Evolutionary conservation across 2,888 invertebrate genomes (phyloP).

Genomic region (Pardosa pseudoannulata): DNA sequence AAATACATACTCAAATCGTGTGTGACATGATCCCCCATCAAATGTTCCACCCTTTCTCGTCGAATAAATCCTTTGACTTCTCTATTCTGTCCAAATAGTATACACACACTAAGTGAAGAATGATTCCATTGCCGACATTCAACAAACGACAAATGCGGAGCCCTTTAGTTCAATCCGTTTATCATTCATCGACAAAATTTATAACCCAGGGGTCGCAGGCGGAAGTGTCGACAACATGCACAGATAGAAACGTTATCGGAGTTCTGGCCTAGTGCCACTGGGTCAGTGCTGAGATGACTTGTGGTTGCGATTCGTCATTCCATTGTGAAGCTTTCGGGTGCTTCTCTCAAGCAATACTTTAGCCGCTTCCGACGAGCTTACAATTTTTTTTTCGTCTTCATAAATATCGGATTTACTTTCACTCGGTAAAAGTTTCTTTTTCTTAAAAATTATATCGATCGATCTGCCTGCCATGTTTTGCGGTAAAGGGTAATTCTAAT

Average conservation of each 20-base stretch:
- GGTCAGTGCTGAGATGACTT: conserved; percentile 57
- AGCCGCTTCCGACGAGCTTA: conserved; percentile 22
- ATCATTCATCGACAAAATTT: conserved; percentile 51
- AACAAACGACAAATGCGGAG: conserved; percentile 25
- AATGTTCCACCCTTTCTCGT: not conserved
- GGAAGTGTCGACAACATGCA: conserved; percentile 58
- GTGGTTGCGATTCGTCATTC: conserved; percentile 63
- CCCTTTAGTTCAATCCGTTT: conserved; percentile 45
- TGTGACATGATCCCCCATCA: not conserved
- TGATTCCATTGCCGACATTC: conserved; percentile 16
- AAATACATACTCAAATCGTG: no score
- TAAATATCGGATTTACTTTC: conserved; percentile 28
- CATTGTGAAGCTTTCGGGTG: conserved; percentile 35
- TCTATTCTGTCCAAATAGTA: not conserved
- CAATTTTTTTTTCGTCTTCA: conserved; percentile 39
- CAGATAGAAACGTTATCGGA: conserved; percentile 46
- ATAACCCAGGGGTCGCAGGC: conserved; percentile 49
- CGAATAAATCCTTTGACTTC: not conserved
- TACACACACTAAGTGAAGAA: conserved; percentile 21
- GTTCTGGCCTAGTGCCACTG: conserved; percentile 50
- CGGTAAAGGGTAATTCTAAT: no score
- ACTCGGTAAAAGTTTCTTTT: no score
- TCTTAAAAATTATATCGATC: no score
- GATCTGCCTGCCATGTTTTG: no score
- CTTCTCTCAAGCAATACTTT: conserved; percentile 31